Percentiles rank a stretch among this genome's conserved stretches.
Evolutionary conservation across 1,140 invertebrate species (phyloP).

Genomic region (Sitophilus oryzae): DNA sequence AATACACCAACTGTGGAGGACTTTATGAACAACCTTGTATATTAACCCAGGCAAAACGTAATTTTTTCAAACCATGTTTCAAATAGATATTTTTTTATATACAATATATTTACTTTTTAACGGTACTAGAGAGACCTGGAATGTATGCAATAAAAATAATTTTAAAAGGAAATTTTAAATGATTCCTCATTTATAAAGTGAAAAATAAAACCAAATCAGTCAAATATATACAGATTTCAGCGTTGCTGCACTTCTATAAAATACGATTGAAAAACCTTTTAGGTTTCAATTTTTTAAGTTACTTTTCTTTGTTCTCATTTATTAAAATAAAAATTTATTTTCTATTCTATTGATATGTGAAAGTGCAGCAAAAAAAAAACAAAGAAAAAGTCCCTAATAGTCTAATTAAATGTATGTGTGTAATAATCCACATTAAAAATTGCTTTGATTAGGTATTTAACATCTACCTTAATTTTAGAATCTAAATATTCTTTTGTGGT

Average conservation of each 20-base stretch:
- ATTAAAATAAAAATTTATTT: slow-evolving; percentile 12
- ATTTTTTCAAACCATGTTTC: too few species aligned
- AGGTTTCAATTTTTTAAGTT: too few species aligned
- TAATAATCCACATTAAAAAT: slow-evolving; percentile 8
- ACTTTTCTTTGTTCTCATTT: too few species aligned
- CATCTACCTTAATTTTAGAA: slow-evolving; percentile 2
- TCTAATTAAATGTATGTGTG: slow-evolving; percentile 19
- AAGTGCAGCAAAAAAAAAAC: slow-evolving; percentile 25
- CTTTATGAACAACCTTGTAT: too few species aligned
- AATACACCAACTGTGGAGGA: too few species aligned
- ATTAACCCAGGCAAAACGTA: too few species aligned
- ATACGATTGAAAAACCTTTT: too few species aligned
- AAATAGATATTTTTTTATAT: too few species aligned
- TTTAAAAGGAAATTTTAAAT: slow-evolving; percentile 18
- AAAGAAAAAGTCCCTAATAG: slow-evolving; percentile 17
- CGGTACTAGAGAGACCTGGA: too few species aligned
- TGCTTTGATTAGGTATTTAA: not conserved
- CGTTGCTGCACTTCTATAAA: slow-evolving; percentile 17
- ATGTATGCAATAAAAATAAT: slow-evolving; percentile 14
- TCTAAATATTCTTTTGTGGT: slow-evolving; percentile 1
- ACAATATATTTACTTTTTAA: too few species aligned
- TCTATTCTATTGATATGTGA: slow-evolving; percentile 31
- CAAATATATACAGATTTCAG: not conserved
- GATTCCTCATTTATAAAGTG: slow-evolving; percentile 15
- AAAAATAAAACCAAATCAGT: not conserved